Conservation (phyloP, 2,888 invertebrate genomes). For the Noctua janthe region DNA sequence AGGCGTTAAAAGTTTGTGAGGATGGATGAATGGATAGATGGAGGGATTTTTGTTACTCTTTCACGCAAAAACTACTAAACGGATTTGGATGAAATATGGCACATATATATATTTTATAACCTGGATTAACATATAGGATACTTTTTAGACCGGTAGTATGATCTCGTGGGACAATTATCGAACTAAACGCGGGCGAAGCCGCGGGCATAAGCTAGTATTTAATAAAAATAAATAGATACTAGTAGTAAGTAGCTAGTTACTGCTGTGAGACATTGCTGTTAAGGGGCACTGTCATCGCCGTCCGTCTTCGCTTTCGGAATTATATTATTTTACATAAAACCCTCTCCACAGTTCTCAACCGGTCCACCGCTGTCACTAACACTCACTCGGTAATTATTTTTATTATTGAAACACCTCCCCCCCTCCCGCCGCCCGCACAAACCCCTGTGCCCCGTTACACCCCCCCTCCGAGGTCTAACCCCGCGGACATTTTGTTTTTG, state of each 20-base stretch:
- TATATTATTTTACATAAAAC: constrained; percentile 43
- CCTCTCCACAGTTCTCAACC: constrained; percentile 65
- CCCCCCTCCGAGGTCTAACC: constrained; percentile 51
- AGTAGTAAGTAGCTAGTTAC: background rate
- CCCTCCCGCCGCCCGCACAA: constrained; percentile 30
- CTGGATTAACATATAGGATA: too few species aligned
- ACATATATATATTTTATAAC: too few species aligned
- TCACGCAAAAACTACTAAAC: too few species aligned
- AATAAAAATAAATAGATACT: background rate
- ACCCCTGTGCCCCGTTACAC: constrained; percentile 36
- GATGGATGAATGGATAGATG: too few species aligned
- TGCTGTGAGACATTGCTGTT: background rate
- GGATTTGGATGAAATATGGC: too few species aligned
- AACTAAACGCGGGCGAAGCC: too few species aligned
- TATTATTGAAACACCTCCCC: constrained; percentile 74
- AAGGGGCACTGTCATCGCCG: background rate
- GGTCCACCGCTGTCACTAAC: constrained; percentile 77
- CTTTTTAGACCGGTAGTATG: too few species aligned
- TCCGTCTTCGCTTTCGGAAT: background rate
- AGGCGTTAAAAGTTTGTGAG: too few species aligned
- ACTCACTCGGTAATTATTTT: constrained; percentile 83
- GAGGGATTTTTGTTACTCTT: too few species aligned
- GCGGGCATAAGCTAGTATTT: background rate
- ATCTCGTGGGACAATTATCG: too few species aligned
- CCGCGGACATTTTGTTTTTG: constrained; percentile 70